Percentiles rank a stretch among this genome's conserved stretches.
Evolutionary conservation across 2,113 vertebrate species (phyloP).

Genomic region (Polypterus bichir): DNA sequence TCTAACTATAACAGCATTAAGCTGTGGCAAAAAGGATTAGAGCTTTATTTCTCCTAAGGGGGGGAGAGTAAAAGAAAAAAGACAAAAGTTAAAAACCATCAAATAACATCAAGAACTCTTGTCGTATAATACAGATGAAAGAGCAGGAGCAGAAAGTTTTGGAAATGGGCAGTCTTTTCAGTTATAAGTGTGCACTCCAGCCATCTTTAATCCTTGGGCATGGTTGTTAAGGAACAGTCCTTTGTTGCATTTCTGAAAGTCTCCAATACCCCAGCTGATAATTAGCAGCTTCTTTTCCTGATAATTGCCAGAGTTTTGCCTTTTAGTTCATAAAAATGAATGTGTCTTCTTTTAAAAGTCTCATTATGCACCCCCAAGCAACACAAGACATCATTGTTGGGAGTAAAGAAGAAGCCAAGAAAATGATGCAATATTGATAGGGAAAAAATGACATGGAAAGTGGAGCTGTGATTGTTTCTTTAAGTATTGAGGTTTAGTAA

Average conservation of each 20-base stretch:
- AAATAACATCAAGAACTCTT: constrained; percentile 2
- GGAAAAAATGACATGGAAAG: background rate
- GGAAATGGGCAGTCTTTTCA: constrained; percentile 1
- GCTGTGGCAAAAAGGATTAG: constrained; percentile 4
- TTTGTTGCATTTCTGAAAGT: constrained; percentile 1
- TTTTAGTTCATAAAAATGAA: background rate
- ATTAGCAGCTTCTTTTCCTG: background rate
- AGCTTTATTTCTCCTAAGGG: background rate
- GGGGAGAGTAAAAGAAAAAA: background rate
- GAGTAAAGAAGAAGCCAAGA: background rate
- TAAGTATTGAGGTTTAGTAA: too few species aligned
- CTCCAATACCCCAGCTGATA: background rate
- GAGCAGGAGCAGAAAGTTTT: background rate
- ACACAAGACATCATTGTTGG: constrained; percentile 1
- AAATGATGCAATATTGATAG: constrained; percentile 1
- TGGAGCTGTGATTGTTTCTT: background rate
- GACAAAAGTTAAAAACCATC: constrained; percentile 1
- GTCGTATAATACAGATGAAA: background rate
- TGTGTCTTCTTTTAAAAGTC: constrained; percentile 3
- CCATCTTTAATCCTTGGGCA: constrained; percentile 2
- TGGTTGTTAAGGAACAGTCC: background rate
- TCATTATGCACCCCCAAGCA: background rate
- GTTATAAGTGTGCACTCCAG: background rate
- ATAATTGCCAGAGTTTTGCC: constrained; percentile 1
- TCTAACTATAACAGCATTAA: background rate